Conservation (phyloP, 2,797 vertebrate genomes). For the Glyptemys insculpta region DNA sequence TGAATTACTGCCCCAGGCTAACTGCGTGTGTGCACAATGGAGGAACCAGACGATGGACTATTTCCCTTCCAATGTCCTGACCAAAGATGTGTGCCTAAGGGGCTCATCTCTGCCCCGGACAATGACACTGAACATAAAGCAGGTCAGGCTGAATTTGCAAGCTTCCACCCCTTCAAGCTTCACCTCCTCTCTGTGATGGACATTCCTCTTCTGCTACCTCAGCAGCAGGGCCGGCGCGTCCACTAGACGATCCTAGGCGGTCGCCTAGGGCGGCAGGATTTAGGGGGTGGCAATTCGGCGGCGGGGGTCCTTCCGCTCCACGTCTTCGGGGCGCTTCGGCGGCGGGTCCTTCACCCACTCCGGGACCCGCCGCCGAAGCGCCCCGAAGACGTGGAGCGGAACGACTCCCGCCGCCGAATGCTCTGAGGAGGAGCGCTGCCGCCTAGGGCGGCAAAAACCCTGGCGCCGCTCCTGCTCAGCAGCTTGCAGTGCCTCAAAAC, state of each 20-base stretch:
- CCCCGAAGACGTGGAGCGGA: no score
- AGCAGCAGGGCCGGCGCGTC: not conserved
- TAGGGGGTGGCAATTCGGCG: no score
- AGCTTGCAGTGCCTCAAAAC: not conserved
- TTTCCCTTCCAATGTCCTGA: not conserved
- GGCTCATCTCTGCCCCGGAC: not conserved
- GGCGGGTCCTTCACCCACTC: no score
- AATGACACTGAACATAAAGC: not conserved
- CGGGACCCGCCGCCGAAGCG: no score
- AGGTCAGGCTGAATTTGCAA: not conserved
- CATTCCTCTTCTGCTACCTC: not conserved
- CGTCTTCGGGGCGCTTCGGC: no score
- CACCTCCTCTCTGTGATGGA: not conserved
- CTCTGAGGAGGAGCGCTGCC: no score
- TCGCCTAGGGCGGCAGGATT: no score
- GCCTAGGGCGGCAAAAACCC: no score
- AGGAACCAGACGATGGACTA: not conserved
- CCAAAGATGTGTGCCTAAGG: not conserved
- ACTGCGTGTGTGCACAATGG: not conserved
- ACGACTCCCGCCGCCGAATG: no score
- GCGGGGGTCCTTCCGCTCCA: no score
- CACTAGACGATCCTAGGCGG: no score
- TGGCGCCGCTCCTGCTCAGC: not conserved
- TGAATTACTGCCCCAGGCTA: not conserved
- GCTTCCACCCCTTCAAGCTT: not conserved